Conservation (phyloP, 2,113 vertebrate genomes). For the Globicephala melas region DNA sequence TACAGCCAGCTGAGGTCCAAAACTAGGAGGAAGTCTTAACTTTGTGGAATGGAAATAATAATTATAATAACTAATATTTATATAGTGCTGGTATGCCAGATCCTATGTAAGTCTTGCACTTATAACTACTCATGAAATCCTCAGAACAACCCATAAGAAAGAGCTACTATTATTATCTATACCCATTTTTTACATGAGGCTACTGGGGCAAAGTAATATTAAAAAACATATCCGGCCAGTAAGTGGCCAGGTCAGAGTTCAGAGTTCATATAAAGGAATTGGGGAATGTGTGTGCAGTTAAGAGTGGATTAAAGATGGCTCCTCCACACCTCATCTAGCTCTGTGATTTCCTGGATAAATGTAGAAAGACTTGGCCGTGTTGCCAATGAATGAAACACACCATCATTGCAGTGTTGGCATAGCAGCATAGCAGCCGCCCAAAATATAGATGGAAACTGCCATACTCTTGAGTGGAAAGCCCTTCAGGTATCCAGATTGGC, state of each 20-base stretch:
- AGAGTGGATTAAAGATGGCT: not conserved
- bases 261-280: not conserved
- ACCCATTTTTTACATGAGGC: not conserved
- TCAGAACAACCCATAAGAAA: not conserved
- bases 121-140: not conserved
- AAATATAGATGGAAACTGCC: not conserved
- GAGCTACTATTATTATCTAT: not conserved
- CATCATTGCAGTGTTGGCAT: not conserved
- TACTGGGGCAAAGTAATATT: not conserved
- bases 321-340: not conserved
- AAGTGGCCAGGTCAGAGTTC: not conserved
- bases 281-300: not conserved
- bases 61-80: not conserved
- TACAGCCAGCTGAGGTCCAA: not conserved
- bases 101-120: not conserved
- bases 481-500: not conserved
- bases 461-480: not conserved
- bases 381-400: not conserved
- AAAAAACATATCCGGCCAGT: not conserved
- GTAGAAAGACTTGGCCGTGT: not conserved
- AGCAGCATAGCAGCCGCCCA: not conserved
- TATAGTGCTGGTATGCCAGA: not conserved
- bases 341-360: not conserved
- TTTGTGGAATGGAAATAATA: not conserved
- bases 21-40: slow-evolving; percentile 4